Base-by-base conservation (phyloP, 1,140 invertebrate genomes). In the Aphaenogaster rudis region DNA sequence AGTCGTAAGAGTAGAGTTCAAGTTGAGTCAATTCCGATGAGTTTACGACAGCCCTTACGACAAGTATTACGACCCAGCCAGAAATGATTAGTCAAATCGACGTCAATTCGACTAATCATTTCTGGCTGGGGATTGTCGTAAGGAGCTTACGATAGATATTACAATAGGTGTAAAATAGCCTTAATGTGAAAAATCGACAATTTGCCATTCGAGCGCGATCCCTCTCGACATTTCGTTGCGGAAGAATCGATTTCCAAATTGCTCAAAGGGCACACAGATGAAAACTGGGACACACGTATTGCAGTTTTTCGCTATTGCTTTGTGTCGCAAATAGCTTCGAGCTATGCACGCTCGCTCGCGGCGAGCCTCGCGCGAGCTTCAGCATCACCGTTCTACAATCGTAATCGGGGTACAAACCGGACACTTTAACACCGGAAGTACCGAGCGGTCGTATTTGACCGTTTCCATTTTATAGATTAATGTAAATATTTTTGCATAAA, bases 251-350 rank as follows among this genome's bases (percentile, higher is more conserved):
- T 52, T 13, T 28, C 9, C 17, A n/a, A 63, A 33, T 48, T 48
- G 59, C 9, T 17, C 28, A 4, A 13, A 45, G 28, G 11, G 3
- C 9, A 59, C 72, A 3, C 6, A 33, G 39, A 59, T 42, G n/a
- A 77, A 77, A 45, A 11, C 33, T 15, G 64, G 15, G 33, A 45
- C n/a, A 6, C 39, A 48, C 9, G 33, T 28, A 11, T 42, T 28
- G 4, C 36, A 45, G 21, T 28, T 84, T 76, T 76, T 9, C n/a
- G 3, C 13, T 33, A n/a, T 21, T 6, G 45, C 33, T 66, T 79
- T 66, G 61, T 52, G 52, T 67, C 13, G 45, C n/a, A 52, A 52
- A 50, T 64, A 21, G 48, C 45, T 66, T 77, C n/a, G 52, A 79
- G 15, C 39, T 69, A 15, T 15, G 0, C 8, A 33, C 45, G 8